Base-by-base conservation (phyloP, 2,797 vertebrate species). In the Okamejei kenojei region DNA sequence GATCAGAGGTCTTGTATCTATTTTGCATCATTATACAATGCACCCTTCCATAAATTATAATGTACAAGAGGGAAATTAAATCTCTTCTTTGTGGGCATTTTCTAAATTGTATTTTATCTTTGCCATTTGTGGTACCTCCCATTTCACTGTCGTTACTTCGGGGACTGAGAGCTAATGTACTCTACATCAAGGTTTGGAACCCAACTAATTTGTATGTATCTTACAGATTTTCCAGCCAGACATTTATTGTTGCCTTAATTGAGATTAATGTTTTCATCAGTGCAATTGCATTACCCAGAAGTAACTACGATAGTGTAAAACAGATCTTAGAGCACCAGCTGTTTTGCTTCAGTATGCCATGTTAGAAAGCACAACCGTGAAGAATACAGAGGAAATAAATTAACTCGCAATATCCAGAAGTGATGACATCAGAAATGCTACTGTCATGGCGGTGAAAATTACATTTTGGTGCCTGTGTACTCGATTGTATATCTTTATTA, bases 181-280 rank as follows among this genome's bases (percentile, higher is more conserved):
- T 54, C 73, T 76, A 54, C 73, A 92, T 54, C 90, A 76, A 74
- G 21, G 38, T 76, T 92, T 92, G 38, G 29, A 76, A 76, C 68
- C 71, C 8, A 76, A 74, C 71, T 92, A 74, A 92, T 92, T 54
- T 54, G 45, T 74, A 35, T 76, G 90, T 76, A 74, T 45, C 38
- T 76, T 76, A 15, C 90, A 58, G 38, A 58, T 38, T 76, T 58
- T 23, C 71, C 13, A 76, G 68, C 71, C 11, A n/a, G 73, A 58
- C 38, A 73, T 73, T 74, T 92, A 76, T 92, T 92, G 73, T 58
- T 74, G 68, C 26, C 71, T 92, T 92, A 92, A 92, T 74, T 92
- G 71, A 92, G 90, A 92, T 92, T 74, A 92, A 92, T 92, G 90
- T 26, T 92, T 76, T 76, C 71, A 58, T 92, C 90, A 76, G 90